Base-by-base conservation (phyloP, 1,140 invertebrate species). In the Riptortus pedestris region DNA sequence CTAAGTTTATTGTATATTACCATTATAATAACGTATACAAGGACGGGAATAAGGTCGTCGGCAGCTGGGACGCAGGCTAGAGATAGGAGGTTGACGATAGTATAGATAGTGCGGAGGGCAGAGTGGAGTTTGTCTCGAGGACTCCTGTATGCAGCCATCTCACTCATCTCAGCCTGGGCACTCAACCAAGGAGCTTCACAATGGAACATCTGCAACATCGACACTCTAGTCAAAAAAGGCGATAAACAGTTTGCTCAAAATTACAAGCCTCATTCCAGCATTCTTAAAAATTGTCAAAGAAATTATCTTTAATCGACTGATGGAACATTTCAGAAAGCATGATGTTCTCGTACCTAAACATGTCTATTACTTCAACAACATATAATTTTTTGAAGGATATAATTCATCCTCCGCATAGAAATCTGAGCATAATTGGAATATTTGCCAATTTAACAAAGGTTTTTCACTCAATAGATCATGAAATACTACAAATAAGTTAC, bases 161-260 rank as follows among this genome's bases (percentile, higher is more conserved):
- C 86, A 58, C 83, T 79, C n/a, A 99, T 82, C 76, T 94, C 91
- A 48, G 88, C 84, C 77, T 98, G 95, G 43, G 96, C 95, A 68
- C 93, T 91, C n/a, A 91, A 86, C 95, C 93, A 98, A 1, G 96
- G 96, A 74, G 90, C 93, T 71, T 98, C 95, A 70, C 87, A 86
- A 72, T 88, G 81, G 76, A 88, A 91, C 71, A 83, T 80, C 76
- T 78, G 67, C 18, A 51, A 26, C 14, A n/a, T 61, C 4, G n/a
- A n/a, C n/a, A n/a, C n/a, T n/a, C n/a, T n/a, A n/a, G 45, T 18
- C 45, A 47, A 47, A 47, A n/a, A 47, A 60, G 20, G 11, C 27
- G 22, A 1, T 5, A 9, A 57, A n/a, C 27, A 57, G 28, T n/a
- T 18, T n/a, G 22, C 4, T 5, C n/a, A 20, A n/a, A 47, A 47